Percentiles rank a stretch among this genome's conserved stretches.
These are phyloP conservation scores for Lutjanus campechanus DNA, from an alignment of 2,797 vertebrate genomes.

Conservation along the genomic window DNA sequence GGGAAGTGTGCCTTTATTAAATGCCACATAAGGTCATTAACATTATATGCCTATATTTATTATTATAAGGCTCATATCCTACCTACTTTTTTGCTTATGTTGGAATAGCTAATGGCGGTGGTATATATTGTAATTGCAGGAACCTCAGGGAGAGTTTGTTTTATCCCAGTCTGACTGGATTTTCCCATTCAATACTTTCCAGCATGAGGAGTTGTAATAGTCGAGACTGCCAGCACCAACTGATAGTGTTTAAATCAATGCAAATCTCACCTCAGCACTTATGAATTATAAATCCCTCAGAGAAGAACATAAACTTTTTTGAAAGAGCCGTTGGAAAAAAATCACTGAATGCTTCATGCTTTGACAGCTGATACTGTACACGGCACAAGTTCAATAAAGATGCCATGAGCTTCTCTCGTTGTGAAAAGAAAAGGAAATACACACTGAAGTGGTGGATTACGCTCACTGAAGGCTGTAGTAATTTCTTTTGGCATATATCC, in stretches of 20 bases:
- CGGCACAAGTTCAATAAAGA: conserved; percentile 66
- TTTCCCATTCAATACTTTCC: background rate
- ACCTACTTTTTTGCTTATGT: background rate
- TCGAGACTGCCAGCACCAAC: background rate
- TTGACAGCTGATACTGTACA: conserved; percentile 58
- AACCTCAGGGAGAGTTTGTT: conserved; percentile 10
- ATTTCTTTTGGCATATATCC: conserved; percentile 84
- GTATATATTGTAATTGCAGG: conserved; percentile 4
- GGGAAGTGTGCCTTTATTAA: conserved; percentile 16
- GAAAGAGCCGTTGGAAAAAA: conserved; percentile 30
- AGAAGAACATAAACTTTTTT: conserved; percentile 33
- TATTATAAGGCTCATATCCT: conserved; percentile 4
- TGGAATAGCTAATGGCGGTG: conserved; percentile 13
- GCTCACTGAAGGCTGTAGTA: conserved; percentile 75
- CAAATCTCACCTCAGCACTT: conserved; percentile 17
- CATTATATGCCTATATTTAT: background rate
- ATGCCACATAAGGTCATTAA: conserved; percentile 33
- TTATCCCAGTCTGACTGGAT: background rate
- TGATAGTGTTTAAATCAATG: conserved; percentile 13
- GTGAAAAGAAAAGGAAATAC: conserved; percentile 57
- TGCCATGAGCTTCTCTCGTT: conserved; percentile 41
- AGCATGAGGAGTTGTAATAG: background rate
- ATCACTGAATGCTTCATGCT: conserved; percentile 37
- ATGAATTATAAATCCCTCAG: conserved; percentile 7
- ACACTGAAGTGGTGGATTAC: conserved; percentile 73